Conservation (phyloP, 2,113 vertebrate species). For the Pachyramphus minor region DNA sequence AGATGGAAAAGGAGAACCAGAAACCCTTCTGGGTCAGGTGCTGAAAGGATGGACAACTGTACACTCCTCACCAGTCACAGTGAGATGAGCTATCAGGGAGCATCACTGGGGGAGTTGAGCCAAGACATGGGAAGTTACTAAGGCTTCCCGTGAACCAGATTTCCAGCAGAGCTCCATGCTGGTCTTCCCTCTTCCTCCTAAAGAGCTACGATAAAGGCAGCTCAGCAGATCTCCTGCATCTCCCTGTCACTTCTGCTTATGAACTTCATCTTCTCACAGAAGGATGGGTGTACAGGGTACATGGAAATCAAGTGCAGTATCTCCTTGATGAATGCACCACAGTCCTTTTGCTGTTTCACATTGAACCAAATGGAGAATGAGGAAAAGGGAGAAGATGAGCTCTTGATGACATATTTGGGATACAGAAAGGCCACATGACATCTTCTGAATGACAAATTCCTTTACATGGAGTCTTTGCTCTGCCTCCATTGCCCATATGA, state of each 20-base stretch:
- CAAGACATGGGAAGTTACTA: conserved; percentile 27
- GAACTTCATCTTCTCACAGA: conserved; percentile 15
- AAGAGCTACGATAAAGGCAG: not conserved
- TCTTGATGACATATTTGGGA: conserved; percentile 44
- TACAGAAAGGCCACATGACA: conserved; percentile 50
- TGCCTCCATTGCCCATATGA: not conserved
- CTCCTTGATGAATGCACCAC: not conserved
- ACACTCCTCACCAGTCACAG: not conserved
- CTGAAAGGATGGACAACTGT: not conserved
- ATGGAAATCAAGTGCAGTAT: not conserved
- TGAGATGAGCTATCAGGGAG: not conserved
- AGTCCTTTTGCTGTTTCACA: conserved; percentile 23
- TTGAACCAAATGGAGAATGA: conserved; percentile 11
- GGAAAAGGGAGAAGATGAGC: not conserved
- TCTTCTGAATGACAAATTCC: conserved; percentile 49
- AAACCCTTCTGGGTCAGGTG: not conserved
- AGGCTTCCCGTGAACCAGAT: conserved; percentile 18
- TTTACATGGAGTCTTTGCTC: conserved; percentile 26
- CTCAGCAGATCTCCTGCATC: conserved; percentile 23
- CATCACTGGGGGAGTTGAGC: not conserved
- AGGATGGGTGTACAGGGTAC: not conserved
- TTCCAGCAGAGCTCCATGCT: conserved; percentile 3
- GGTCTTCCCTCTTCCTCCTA: conserved; percentile 14
- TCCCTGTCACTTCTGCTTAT: not conserved
- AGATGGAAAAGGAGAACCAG: not conserved